These are phyloP conservation scores for Lipophrys pholis DNA, from an alignment of 2,113 vertebrate genomes.

Conservation along the genomic window DNA sequence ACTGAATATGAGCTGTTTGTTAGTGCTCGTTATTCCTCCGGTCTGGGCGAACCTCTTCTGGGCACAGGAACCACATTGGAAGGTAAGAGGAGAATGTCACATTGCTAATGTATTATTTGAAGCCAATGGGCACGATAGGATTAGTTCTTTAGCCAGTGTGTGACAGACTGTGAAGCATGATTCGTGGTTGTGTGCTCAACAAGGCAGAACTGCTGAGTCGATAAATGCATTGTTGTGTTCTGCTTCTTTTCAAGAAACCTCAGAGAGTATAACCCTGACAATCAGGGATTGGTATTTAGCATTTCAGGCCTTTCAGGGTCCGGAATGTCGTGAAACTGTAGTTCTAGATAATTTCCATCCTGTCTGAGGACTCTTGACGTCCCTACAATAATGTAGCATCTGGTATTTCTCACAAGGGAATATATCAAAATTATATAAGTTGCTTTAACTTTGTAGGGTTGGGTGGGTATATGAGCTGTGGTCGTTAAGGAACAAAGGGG, in stretches of 20 bases:
- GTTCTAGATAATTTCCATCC: background rate
- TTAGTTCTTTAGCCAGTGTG: constrained; percentile 11
- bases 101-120: constrained; percentile 4
- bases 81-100: constrained; percentile 84
- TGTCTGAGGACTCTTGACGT: background rate
- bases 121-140: background rate
- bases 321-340: background rate
- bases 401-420: constrained; percentile 18
- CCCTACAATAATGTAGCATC: constrained; percentile 11
- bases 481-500: constrained; percentile 31
- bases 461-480: constrained; percentile 29
- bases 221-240: constrained; percentile 1
- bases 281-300: background rate
- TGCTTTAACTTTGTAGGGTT: constrained; percentile 20
- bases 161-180: constrained; percentile 26
- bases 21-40: constrained; percentile 90
- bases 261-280: background rate
- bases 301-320: background rate
- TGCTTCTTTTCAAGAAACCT: constrained; percentile 11
- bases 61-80: constrained; percentile 94
- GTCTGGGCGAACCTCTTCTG: constrained; percentile 89
- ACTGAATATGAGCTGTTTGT: constrained; percentile 93
- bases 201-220: constrained; percentile 8
- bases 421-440: constrained; percentile 17
- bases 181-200: constrained; percentile 16